Conservation (phyloP, 2,113 vertebrate genomes). For the Peucedramus taeniatus region DNA sequence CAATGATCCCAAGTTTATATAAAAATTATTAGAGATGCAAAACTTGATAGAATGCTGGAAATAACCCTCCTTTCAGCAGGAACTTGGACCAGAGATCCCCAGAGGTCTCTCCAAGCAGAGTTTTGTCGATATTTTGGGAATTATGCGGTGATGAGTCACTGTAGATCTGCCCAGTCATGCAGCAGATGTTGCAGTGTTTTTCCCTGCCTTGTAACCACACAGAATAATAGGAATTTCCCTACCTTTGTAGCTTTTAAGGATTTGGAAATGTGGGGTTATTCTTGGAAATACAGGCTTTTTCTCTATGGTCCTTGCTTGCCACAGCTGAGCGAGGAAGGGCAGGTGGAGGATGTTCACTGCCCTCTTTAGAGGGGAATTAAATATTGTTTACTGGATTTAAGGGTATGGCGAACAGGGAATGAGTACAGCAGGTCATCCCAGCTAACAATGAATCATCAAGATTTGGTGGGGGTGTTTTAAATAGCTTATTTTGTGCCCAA, state of each 20-base stretch:
- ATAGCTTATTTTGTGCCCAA: background rate
- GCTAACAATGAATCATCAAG: background rate
- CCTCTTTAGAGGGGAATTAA: background rate
- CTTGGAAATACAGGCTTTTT: background rate
- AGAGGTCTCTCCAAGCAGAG: background rate
- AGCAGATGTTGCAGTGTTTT: background rate
- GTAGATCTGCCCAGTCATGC: background rate
- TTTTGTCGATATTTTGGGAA: background rate
- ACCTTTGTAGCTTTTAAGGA: background rate
- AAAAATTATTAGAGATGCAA: background rate
- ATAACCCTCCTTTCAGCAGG: background rate
- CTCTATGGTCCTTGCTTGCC: background rate
- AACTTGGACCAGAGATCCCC: background rate
- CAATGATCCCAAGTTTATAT: background rate
- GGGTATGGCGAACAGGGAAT: background rate
- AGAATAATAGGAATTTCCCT: background rate
- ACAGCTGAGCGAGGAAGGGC: accelerated
- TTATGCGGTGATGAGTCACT: background rate
- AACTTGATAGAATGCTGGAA: background rate
- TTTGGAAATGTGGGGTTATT: background rate
- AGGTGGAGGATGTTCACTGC: background rate
- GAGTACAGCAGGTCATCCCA: background rate
- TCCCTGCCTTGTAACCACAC: background rate
- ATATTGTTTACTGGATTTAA: background rate
- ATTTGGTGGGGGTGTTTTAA: background rate